Evolutionary conservation across 2,113 vertebrate genomes (phyloP), one percentile per base, ranked within the genome.

Genomic region (Hipposideros armiger): DNA sequence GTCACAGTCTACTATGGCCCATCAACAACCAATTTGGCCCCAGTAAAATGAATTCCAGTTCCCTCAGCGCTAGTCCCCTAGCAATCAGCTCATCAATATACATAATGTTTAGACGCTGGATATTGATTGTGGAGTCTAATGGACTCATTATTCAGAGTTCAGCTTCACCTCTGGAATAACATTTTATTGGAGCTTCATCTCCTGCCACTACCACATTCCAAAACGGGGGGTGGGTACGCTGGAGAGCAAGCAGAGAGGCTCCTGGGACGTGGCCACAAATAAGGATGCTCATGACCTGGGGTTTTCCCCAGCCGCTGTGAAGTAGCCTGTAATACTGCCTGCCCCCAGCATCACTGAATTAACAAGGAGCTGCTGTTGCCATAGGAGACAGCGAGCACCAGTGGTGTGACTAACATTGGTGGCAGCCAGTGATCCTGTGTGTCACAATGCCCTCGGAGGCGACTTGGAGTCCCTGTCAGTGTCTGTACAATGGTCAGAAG

Each of bases 81-180:
- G 97, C 98, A 97, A 98, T 98, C 98, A 97, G 94, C 97, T 98
- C 98, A 98, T 99, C 98, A 98, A 98, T 98, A 99, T 97, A 98
- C 96, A 98, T 97, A 97, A 98, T 97, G 98, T 97, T 96, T 97
- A 98, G 98, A 98, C 97, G 98, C 97, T 93, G 77, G 90, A 74
- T 99, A 99, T 99, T 97, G 98, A 99, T 98, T 98, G 97, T 96
- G 0, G 1, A 95, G 90, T 97, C 98, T 99, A 99, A 99, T 98
- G 98, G 98, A 98, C 97, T 98, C 98, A 97, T 98, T 97, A 97
- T 91, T 90, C 95, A 96, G 95, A 97, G 97, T 98, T 96, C 96
- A 93, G 94, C 0, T 0, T 97, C 98, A 98, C 98, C 98, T 98
- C 97, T 97, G 87, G 86, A 96, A 97, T 58, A 97, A 96, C 92